These are phyloP conservation scores for Falco biarmicus DNA, from an alignment of 2,797 vertebrate genomes.

Conservation along the genomic window DNA sequence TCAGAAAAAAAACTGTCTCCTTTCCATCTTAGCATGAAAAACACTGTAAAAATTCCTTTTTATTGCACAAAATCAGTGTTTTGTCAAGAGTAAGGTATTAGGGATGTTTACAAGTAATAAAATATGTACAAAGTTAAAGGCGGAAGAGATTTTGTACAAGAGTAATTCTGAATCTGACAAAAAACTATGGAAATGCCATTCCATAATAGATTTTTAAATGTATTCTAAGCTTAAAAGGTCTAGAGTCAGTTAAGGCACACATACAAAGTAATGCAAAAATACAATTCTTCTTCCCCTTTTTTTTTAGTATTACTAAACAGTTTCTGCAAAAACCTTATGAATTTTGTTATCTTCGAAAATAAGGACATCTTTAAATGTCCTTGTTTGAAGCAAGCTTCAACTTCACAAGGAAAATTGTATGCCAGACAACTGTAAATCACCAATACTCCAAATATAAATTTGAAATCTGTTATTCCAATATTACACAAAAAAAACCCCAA, in stretches of 20 bases:
- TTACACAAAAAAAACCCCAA: no score
- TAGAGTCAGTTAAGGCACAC: background rate
- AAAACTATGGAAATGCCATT: background rate
- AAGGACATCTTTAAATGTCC: background rate
- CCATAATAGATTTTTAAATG: background rate
- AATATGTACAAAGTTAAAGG: background rate
- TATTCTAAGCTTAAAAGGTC: background rate
- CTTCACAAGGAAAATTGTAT: background rate
- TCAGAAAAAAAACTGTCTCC: background rate
- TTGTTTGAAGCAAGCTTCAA: background rate
- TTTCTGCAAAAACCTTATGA: background rate
- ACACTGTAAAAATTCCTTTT: background rate
- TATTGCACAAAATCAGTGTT: background rate
- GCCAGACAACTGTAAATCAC: background rate
- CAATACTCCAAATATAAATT: background rate
- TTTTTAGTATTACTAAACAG: background rate
- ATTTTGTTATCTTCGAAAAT: background rate
- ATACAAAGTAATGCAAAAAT: background rate
- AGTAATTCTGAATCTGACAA: background rate
- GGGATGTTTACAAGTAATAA: background rate
- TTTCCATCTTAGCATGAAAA: background rate
- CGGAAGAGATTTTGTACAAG: background rate
- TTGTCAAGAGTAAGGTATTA: background rate
- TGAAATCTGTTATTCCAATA: background rate
- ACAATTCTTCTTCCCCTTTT: background rate